Conservation (phyloP, 2,888 invertebrate species). For the Drosophila recens region DNA sequence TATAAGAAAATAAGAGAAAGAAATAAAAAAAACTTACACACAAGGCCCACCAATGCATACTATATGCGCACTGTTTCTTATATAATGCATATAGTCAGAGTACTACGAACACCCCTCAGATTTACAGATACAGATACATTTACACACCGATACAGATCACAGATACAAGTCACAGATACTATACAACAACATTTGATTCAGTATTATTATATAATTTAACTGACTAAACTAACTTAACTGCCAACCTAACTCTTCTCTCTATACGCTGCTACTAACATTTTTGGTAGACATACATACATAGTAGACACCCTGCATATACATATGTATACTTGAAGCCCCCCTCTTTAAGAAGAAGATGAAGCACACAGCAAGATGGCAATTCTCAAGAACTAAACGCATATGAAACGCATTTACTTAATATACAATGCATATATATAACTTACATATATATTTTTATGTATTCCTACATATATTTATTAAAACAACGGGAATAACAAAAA, state of each 20-base stretch:
- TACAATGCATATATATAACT: conserved; percentile 17
- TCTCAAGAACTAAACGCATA: conserved; percentile 63
- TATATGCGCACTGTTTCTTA: conserved; percentile 78
- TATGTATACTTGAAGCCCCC: conserved; percentile 26
- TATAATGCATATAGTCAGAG: conserved; percentile 66
- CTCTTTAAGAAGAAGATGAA: conserved; percentile 17
- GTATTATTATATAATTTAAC: conserved; percentile 38
- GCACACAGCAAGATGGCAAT: conserved; percentile 44
- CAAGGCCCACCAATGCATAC: conserved; percentile 78
- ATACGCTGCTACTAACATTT: conserved; percentile 6
- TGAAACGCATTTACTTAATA: conserved; percentile 70
- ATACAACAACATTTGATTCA: conserved; percentile 36
- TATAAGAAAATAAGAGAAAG: conserved; percentile 23
- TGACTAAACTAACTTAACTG: conserved; percentile 27
- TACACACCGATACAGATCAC: conserved; percentile 22
- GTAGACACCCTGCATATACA: conserved; percentile 57
- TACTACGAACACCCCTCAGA: conserved; percentile 48
- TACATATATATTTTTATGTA: conserved; percentile 61
- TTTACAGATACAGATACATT: conserved; percentile 16
- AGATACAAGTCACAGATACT: conserved; percentile 10
- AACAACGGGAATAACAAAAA: conserved; percentile 26
- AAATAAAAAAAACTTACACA: conserved; percentile 51
- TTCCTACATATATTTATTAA: conserved; percentile 55
- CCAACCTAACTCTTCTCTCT: conserved; percentile 31
- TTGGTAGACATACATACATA: conserved; percentile 25